These are phyloP conservation scores for Tenthredo mesomela DNA, from an alignment of 2,888 invertebrate genomes.

Conservation along the genomic window DNA sequence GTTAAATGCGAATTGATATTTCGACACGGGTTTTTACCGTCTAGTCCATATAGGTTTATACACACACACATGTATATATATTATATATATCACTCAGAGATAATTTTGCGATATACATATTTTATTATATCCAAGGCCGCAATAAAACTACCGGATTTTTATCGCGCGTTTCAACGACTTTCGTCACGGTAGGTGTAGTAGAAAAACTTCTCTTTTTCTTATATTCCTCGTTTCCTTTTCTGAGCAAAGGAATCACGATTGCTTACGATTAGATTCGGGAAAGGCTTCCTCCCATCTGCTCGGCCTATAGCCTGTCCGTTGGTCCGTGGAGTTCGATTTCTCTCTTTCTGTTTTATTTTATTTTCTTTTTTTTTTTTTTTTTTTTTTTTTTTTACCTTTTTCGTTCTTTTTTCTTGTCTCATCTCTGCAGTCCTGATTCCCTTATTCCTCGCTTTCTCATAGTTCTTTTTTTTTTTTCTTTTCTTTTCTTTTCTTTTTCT, in stretches of 20 bases:
- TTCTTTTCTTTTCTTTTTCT: not conserved
- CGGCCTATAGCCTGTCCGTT: constrained; percentile 37
- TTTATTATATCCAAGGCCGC: not conserved
- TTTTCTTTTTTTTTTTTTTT: not conserved
- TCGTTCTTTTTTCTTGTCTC: not conserved
- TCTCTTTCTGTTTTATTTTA: constrained; percentile 9
- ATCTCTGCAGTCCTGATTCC: constrained; percentile 5
- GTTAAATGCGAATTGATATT: constrained; percentile 31
- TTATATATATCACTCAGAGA: not conserved
- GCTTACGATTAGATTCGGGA: constrained; percentile 46
- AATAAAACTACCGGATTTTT: constrained; percentile 27
- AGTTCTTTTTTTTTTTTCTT: not conserved
- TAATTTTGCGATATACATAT: not conserved
- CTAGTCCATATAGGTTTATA: not conserved
- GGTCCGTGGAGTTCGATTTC: constrained; percentile 50
- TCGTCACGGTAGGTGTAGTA: constrained; percentile 32
- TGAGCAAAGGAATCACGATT: constrained; percentile 37
- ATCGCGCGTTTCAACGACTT: constrained; percentile 26
- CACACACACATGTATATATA: no score
- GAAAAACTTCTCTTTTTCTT: not conserved
- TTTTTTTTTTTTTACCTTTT: not conserved
- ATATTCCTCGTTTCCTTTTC: not conserved
- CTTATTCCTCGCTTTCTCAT: not conserved
- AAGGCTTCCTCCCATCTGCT: constrained; percentile 32
- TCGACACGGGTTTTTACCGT: not conserved